These are phyloP conservation scores for Limonius californicus DNA, from an alignment of 1,140 invertebrate species.

Conservation along the genomic window DNA sequence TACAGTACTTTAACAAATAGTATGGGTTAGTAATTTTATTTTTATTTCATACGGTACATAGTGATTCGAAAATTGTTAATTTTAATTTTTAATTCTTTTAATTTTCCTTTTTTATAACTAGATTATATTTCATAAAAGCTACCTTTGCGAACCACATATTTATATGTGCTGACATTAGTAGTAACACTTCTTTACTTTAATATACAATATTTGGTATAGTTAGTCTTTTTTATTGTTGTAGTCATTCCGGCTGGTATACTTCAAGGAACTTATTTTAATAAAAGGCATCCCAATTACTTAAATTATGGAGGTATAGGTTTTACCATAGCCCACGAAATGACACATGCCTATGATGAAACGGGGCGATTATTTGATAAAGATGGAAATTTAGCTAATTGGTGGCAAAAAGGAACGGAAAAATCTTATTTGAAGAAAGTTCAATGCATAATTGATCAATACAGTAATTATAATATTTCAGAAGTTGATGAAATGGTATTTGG, in stretches of 20 bases:
- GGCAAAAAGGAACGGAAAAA: constrained; percentile 51
- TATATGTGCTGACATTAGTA: no score
- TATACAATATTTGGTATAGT: no score
- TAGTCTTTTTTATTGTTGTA: constrained; percentile 41
- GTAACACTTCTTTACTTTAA: no score
- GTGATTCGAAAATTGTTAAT: no score
- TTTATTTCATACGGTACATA: no score
- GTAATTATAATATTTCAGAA: constrained; percentile 54
- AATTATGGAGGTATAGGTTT: constrained; percentile 72
- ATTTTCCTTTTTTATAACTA: no score
- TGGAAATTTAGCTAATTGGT: constrained; percentile 62
- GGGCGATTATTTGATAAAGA: constrained; percentile 87
- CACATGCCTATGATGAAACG: constrained; percentile 77
- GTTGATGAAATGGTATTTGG: neutral
- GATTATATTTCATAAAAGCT: no score
- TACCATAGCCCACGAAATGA: constrained; percentile 61
- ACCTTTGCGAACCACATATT: no score
- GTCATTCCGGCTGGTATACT: constrained; percentile 75
- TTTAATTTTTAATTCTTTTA: no score
- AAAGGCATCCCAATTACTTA: constrained; percentile 66
- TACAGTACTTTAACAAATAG: constrained; percentile 73
- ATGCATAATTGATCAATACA: constrained; percentile 70
- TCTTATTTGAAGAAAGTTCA: constrained; percentile 58
- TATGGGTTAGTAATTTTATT: constrained; percentile 79
- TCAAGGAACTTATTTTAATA: constrained; percentile 68